Evolutionary conservation across 2,888 invertebrate species (phyloP).

Genomic region (Drosophila algonquin): DNA sequence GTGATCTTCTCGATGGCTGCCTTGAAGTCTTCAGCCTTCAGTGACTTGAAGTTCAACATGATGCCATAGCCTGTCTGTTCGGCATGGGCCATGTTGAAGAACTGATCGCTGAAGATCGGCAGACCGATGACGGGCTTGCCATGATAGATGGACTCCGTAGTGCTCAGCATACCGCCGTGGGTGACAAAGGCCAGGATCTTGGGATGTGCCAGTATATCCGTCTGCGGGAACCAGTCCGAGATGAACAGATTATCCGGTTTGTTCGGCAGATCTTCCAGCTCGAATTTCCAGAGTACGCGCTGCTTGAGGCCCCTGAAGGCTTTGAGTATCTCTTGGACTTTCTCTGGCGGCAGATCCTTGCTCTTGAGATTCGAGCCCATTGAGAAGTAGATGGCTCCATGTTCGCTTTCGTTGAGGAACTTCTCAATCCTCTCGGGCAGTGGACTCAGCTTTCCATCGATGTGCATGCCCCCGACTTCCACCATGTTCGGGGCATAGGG

Average conservation of each 20-base stretch:
- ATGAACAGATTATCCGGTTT: constrained; percentile 78
- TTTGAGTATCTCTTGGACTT: constrained; percentile 58
- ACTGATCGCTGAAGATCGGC: constrained; percentile 85
- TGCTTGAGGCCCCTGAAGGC: constrained; percentile 65
- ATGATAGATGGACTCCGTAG: constrained; percentile 84
- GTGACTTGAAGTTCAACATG: constrained; percentile 71
- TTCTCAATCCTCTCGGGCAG: constrained; percentile 79
- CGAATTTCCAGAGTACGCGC: constrained; percentile 84
- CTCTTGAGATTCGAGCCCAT: constrained; percentile 83
- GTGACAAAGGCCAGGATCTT: constrained; percentile 84
- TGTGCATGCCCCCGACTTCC: constrained; percentile 82
- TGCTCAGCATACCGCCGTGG: constrained; percentile 85
- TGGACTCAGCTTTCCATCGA: constrained; percentile 69
- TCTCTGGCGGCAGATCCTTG: constrained; percentile 71
- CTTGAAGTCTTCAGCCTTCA: constrained; percentile 63
- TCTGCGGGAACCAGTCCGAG: constrained; percentile 84
- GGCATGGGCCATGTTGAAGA: constrained; percentile 84
- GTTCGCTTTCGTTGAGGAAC: constrained; percentile 81
- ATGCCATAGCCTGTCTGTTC: constrained; percentile 83
- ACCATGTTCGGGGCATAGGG: constrained; percentile 83
- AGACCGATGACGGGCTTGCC: constrained; percentile 85
- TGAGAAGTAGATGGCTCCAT: constrained; percentile 84
- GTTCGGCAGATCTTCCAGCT: constrained; percentile 74
- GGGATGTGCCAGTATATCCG: constrained; percentile 84
- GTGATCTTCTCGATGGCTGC: constrained; percentile 60